Evolutionary conservation across 2,888 invertebrate species (phyloP).

Genomic region (Synergus laeviventris): DNA sequence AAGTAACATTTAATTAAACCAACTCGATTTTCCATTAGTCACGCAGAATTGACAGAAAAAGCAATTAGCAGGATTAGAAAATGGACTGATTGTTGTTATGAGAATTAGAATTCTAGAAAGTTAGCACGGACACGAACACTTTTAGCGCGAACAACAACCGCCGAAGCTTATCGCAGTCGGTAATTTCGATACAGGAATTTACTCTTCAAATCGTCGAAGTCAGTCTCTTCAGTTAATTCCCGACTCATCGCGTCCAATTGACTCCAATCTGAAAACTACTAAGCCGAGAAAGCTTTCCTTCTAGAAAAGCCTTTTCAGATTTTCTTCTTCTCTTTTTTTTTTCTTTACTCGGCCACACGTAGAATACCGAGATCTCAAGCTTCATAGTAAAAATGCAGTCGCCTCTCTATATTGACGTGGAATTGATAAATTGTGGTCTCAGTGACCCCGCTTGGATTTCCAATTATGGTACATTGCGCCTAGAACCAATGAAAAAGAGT

Average conservation of each 20-base stretch:
- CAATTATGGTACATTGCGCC: neutral
- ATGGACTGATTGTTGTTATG: neutral
- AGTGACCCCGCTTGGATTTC: neutral
- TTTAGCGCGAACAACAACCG: neutral
- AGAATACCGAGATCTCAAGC: neutral
- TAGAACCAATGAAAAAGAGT: neutral
- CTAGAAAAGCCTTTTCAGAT: no score
- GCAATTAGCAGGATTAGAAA: neutral
- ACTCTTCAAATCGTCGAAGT: no score
- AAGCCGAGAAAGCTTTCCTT: no score
- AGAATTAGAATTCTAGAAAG: no score
- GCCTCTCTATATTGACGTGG: neutral
- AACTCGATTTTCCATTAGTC: no score
- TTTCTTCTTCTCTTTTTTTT: neutral
- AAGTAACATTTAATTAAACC: slow-evolving; percentile 1
- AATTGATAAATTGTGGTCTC: neutral
- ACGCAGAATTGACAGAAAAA: neutral
- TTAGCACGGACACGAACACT: neutral
- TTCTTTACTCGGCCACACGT: neutral
- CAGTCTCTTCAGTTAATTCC: no score
- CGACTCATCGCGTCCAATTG: no score
- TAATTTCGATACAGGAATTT: neutral
- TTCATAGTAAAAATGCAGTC: neutral
- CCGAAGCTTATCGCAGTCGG: neutral
- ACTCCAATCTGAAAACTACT: no score